Base-by-base conservation (phyloP, 2,113 vertebrate species). In the Lipophrys pholis region DNA sequence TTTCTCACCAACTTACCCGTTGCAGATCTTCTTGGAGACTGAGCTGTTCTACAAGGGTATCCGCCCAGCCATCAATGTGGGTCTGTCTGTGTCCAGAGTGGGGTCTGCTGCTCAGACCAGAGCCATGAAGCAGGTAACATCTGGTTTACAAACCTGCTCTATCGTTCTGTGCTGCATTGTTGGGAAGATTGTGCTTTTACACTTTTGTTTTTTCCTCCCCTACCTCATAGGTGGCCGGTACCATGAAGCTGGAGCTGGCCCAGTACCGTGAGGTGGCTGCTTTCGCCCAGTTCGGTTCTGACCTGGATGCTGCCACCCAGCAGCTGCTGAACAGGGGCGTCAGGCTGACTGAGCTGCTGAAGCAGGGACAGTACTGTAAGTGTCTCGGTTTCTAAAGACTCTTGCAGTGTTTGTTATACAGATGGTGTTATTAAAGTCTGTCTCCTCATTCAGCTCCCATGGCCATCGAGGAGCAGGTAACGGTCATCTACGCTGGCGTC, bases 11-110 rank as follows among this genome's bases (percentile, higher is more conserved):
- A 8, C 35, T 5, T 64, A 17, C 52, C 38, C n/a, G 1, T 8
- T 53, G 7, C 65, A 99, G 98, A 99, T 99, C 81, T 99, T 99
- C 94, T 94, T 99, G 94, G 98, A 99, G 93, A 99, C 98, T 0
- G 98, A 99, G 85, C 89, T 99, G 92, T 99, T 99, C 90, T 99
- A 99, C 93, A 99, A 99, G 90, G 97, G 98, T 91, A 98, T 99
- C 84, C 96, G 97, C 70, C 97, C 98, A 59, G 98, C 98, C 52
- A 99, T 99, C 91, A 99, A 99, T 0, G 97, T 99, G 42, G 98
- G 98, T 94, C 94, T 99, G 88, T 99, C 98, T 89, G 98, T 99
- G 90, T 99, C 97, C 73, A 96, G 97, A 88, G 98, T 99, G 0
- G 97, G 98, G 58, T 99, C 98, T 88, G 97, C 98, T 95, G 98